Percentiles rank a stretch among this genome's conserved stretches.
Conservation (phyloP, 2,888 invertebrate genomes). For the Eristalis arbustorum region DNA sequence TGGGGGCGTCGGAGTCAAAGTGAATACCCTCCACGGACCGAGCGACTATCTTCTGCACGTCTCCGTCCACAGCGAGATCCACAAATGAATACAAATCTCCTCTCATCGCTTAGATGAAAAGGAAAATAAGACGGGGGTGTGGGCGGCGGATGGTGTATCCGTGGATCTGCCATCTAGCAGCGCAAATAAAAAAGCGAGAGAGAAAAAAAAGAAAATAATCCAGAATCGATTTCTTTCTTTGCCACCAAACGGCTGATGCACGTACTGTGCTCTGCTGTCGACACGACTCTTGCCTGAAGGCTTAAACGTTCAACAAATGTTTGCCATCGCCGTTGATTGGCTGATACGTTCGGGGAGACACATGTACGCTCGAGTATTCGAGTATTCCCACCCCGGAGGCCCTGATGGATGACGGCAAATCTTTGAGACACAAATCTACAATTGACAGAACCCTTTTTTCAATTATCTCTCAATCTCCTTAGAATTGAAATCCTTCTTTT, state of each 20-base stretch:
- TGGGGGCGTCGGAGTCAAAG: not conserved
- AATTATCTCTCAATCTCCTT: constrained; percentile 21
- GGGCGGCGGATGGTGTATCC: not conserved
- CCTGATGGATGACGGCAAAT: constrained; percentile 5
- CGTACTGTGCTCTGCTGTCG: not conserved
- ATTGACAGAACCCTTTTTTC: constrained; percentile 20
- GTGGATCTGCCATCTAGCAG: too few relatives aligned
- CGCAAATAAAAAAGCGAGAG: not conserved
- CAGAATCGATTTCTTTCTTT: not conserved
- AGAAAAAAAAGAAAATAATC: not conserved
- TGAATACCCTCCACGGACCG: not conserved
- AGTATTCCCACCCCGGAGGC: not conserved
- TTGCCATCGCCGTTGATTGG: constrained; percentile 37
- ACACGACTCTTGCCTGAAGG: not conserved
- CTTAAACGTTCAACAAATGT: constrained; percentile 47
- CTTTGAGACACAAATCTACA: constrained; percentile 13
- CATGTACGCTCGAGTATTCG: too few relatives aligned
- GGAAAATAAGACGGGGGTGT: not conserved
- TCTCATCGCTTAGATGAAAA: constrained; percentile 8
- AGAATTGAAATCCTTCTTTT: not conserved
- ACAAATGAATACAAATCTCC: constrained; percentile 37
- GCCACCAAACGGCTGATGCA: not conserved
- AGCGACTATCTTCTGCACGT: not conserved
- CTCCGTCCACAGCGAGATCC: constrained; percentile 15
- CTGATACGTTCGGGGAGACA: not conserved